Evolutionary conservation across 1,140 invertebrate genomes (phyloP), one percentile per base, ranked within the genome.

Genomic region (Ptiloglossa arizonensis): DNA sequence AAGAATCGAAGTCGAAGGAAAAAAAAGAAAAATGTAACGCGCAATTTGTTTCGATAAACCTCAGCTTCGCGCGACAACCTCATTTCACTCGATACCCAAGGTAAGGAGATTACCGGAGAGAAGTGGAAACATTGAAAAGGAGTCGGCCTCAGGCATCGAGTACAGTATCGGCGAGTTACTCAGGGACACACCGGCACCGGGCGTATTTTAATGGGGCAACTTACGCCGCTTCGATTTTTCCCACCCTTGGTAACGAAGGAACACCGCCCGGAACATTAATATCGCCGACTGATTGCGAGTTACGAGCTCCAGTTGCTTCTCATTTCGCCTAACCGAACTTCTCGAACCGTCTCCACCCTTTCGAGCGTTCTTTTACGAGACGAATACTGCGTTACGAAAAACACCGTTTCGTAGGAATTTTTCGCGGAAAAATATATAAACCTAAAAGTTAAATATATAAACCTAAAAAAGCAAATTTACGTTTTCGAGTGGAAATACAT

Each of bases 111-210:
- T 72, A 72, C 72, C n/a, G n/a, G 62, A 32, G n/a, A 57, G 27
- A 67, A 67, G 50, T 56, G 62, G 72, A 46, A 57, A 74, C 70
- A 32, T 52, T 74, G 60, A 44, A 66, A 66, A 54, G 59, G 66
- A 57, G 72, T 66, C 38, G 27, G 29, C 62, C 72, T 74, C 50
- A 35, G 44, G 70, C 38, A 72, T 72, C 72, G 48, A 22, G 32
- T 8, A 41, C 35, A 11, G 35, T 54, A 64, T 73, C 71, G 44
- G 22, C 56, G 32, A 54, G 48, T 38, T 50, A 50, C 22, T 35
- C 60, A 38, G 22, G 38, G 24, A 46, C 27, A 32, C 38, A 29
- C 5, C 24, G 41, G 15, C 41, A 44, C 41, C 48, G n/a, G 27
- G 11, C 19, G 50, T 57, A 44, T 67, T 64, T 74, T 74, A 74